Evolutionary conservation across 2,113 vertebrate genomes (phyloP).

Genomic region (Mus spicilegus): DNA sequence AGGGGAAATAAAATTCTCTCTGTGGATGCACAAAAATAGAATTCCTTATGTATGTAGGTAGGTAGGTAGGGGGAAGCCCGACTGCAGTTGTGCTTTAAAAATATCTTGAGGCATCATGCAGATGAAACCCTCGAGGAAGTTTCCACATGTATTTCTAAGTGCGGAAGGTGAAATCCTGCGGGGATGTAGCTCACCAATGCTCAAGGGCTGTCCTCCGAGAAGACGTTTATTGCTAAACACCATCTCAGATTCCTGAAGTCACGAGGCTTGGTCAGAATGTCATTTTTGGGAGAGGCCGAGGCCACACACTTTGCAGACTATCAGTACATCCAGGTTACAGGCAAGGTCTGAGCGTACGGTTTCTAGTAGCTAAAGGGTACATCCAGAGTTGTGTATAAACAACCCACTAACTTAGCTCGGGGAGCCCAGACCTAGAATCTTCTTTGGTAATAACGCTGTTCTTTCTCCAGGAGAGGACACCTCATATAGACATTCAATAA

Average conservation of each 20-base stretch:
- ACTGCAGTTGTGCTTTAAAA: constrained; percentile 57
- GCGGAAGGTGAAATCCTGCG: neutral
- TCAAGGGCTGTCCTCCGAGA: neutral
- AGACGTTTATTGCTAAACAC: neutral
- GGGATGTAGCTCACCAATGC: neutral
- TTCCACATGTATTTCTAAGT: neutral
- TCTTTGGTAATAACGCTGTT: rapidly evolving
- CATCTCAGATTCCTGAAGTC: neutral
- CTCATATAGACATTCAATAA: neutral
- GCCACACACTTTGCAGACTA: neutral
- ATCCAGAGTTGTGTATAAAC: neutral
- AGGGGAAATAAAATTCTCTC: constrained; percentile 63
- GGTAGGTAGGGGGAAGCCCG: neutral
- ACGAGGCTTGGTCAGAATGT: neutral
- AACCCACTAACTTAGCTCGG: neutral
- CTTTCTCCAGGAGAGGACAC: neutral
- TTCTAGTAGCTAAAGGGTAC: neutral
- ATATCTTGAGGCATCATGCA: neutral
- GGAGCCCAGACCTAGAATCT: neutral
- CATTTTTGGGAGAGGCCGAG: neutral
- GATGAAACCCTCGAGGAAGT: constrained; percentile 8
- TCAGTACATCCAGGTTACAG: neutral
- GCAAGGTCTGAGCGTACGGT: neutral
- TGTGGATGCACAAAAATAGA: constrained; percentile 57
- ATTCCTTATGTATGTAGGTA: neutral